Base-by-base conservation (phyloP, 2,797 vertebrate species). In the Enteromius mattozi region DNA sequence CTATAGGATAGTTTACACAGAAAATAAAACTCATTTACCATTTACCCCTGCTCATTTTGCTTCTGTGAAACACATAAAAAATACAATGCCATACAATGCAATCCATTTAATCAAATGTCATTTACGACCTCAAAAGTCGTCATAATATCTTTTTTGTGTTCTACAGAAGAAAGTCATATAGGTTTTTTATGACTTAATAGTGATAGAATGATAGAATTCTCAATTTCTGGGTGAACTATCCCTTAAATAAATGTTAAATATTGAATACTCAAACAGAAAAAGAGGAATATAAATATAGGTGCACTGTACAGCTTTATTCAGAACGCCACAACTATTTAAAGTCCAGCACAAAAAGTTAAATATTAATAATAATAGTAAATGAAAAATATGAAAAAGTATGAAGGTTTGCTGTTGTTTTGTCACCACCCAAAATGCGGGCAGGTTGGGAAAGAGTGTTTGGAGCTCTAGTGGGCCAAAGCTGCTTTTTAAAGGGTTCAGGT, bases 401-500 rank as follows among this genome's bases (percentile, higher is more conserved):
- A 78, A 86, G 47, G 19, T 71, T 71, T 72, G 77, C 66, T 75
- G 78, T 70, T 88, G 79, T 87, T 86, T 80, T 78, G 80, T 79
- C 83, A 84, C 75, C 83, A 45, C 72, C 75, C 30, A 45, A 66
- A 83, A 78, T 65, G 84, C 72, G 33, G 88, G 90, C 85, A 51
- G 71, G 47, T 83, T 83, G 35, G 87, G 90, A 93, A 90, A 92
- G 92, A 94, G 92, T 93, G 93, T 92, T 89, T 91, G 93, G 87
- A 76, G 59, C 54, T 74, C 24, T 85, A 75, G 72, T 42, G 85
- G 86, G 92, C 94, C 92, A 94, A 93, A 90, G 94, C 90, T 92
- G 90, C 92, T 92, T 92, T 94, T 94, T 93, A 90, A 90, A 87
- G 88, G 90, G 89, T 91, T 92, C 93, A 87, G 21, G 83, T 95